Base-by-base conservation (phyloP, 2,888 invertebrate species). In the Periphyllus acericola region DNA sequence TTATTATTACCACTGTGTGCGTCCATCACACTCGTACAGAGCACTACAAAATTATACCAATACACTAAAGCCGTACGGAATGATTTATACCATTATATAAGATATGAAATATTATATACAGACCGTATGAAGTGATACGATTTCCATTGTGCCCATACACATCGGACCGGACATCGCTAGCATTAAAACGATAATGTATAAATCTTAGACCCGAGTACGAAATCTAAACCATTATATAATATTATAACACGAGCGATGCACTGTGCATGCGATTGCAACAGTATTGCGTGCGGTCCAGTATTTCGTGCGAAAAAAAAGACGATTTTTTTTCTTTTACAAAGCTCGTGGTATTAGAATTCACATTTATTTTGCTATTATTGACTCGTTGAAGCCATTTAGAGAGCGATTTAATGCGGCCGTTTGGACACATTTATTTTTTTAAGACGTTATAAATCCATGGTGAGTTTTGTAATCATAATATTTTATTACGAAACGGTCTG, bases 401-500 rank as follows among this genome's bases (percentile, higher is more conserved):
- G 52, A 68, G 34, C 85, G n/a, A 78, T 79, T 78, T 85, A 34
- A 34, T 71, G 29, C 36, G 78, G 21, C 84, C 46, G 66, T 84
- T 83, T 83, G 55, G n/a, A 66, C 29, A 60, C 1, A 29, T 66
- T 75, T 34, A n/a, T 40, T 4, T 29, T 60, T 32, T 25, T 83
- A 29, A 75, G 66, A 75, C 66, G 32, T 66, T 83, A 83, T 83
- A 83, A 83, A 75, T 83, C 14, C 29, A 71, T 40, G 29, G 66
- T 40, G 46, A 66, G 66, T 32, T n/a, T 14, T 17, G 32, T 75
- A 60, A 83, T 74, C 34, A 29, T 86, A 71, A 72, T 80, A 72
- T 80, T 83, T 71, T 60, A 80, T 86, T 80, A 55, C 80, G 55
- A 74, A 86, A 80, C 25, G 9, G 85, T 79, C 66, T 76, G 34